Evolutionary conservation across 2,888 invertebrate genomes (phyloP).

Genomic region (Coelogynopora nodosa): DNA sequence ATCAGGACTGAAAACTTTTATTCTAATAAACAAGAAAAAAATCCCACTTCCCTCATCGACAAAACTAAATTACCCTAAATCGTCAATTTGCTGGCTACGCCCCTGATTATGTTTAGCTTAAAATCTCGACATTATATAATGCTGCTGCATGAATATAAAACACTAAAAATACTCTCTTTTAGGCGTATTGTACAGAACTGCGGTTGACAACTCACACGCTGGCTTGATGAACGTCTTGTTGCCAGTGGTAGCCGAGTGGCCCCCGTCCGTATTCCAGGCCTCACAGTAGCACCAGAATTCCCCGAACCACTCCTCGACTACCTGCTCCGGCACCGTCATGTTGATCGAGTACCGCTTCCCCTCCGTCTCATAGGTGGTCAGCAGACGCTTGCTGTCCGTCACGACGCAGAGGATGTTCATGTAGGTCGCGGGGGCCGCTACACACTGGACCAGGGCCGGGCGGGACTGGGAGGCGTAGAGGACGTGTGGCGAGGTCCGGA

Average conservation of each 20-base stretch:
- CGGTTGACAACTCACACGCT: background rate
- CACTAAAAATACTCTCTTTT: too few species aligned
- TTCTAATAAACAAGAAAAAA: too few species aligned
- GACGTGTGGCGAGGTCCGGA: background rate
- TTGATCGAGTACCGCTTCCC: background rate
- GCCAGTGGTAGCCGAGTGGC: background rate
- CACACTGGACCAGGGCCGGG: background rate
- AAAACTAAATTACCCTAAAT: too few species aligned
- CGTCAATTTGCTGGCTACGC: too few species aligned
- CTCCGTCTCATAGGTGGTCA: background rate
- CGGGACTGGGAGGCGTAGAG: background rate
- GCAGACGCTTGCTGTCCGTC: background rate
- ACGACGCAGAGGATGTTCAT: background rate
- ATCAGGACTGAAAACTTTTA: too few species aligned
- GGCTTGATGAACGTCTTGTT: background rate
- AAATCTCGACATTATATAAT: too few species aligned
- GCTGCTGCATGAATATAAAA: too few species aligned
- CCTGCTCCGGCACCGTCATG: constrained; percentile 3
- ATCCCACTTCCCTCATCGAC: too few species aligned
- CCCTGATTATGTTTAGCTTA: too few species aligned
- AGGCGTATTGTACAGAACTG: too few species aligned
- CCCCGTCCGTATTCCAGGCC: background rate
- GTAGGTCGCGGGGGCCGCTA: background rate
- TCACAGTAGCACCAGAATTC: constrained; percentile 16
- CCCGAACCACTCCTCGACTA: background rate